Conservation (phyloP, 2,797 vertebrate genomes). For the Otolemur crassicaudatus region DNA sequence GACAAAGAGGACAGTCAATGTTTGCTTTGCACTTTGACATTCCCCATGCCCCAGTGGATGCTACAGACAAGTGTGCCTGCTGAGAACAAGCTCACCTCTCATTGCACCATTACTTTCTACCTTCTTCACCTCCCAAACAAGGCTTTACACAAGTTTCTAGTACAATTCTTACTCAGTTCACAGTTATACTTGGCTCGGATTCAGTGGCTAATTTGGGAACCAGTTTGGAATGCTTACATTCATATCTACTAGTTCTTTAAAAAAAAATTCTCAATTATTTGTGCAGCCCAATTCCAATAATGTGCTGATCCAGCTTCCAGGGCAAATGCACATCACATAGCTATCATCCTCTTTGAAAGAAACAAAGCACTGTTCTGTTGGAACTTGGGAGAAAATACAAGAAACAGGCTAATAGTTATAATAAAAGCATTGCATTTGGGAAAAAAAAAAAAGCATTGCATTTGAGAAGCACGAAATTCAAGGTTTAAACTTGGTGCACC, state of each 20-base stretch:
- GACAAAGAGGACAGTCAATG: not conserved
- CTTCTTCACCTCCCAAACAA: not conserved
- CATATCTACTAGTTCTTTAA: not conserved
- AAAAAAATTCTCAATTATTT: not conserved
- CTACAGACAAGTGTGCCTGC: not conserved
- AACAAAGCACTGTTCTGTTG: not conserved
- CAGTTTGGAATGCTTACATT: not conserved
- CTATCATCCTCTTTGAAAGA: not conserved
- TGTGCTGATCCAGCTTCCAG: not conserved
- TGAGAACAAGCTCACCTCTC: not conserved
- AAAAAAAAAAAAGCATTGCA: not conserved
- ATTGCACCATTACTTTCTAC: not conserved
- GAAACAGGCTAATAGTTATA: not conserved
- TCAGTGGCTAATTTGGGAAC: not conserved
- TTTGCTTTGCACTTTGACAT: not conserved
- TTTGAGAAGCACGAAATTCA: not conserved
- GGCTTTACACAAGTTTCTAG: not conserved
- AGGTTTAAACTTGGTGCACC: no score
- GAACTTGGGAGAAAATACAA: not conserved
- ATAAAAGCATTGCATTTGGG: not conserved
- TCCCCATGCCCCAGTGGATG: not conserved
- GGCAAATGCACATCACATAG: not conserved
- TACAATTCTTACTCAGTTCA: not conserved
- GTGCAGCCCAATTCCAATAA: constrained; percentile 3
- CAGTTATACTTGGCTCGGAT: not conserved